Base-by-base conservation (phyloP, 1,140 invertebrate genomes). In the Drosophila subpulchrella region DNA sequence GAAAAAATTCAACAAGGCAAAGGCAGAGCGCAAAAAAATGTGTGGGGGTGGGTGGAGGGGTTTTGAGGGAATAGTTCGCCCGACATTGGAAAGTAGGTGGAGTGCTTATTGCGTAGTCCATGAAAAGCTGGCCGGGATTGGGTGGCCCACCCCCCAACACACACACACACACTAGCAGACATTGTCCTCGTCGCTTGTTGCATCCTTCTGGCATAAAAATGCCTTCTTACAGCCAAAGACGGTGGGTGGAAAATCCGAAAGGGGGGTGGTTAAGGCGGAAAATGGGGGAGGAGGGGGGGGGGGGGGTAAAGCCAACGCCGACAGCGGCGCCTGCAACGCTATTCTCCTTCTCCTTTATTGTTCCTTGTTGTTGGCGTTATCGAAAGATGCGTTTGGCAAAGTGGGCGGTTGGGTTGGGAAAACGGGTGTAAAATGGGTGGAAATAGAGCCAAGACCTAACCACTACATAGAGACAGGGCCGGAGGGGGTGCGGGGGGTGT, bases 131-230 rank as follows among this genome's bases (percentile, higher is more conserved):
- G 50, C 41, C 46, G 76, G 81, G 75, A 80, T 83, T 79, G 62
- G 58, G 51, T 76, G 70, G 56, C 41, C 58, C 75, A 51, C 27
- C 30, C 48, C 54, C 24, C 8, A 15, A 13, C 36, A 32, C 36
- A 42, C 53, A 41, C 24, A 32, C 34, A 57, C 34, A 32, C 15
- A 30, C 12, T n/a, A 10, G 17, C 71, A 78, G 75, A 82, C 60
- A 53, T 54, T 48, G 63, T 51, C 57, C 76, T 59, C 63, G 72
- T 46, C 74, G 83, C 83, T 88, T 88, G 83, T 89, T 89, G 84
- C 84, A 89, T 89, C 84, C 76, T 79, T 58, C 75, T 75, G 81
- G 46, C 83, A 76, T 88, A 88, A 88, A 88, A 88, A 88, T 88
- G 80, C 85, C 84, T 89, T 84, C 85, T 89, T 89, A 89, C 84